A percentile compares a stretch with the other conserved stretches of the same genome.
phyloP scores from a whole-genome alignment of 2,888 invertebrate genomes.

The Cartodere bifasciata region DNA sequence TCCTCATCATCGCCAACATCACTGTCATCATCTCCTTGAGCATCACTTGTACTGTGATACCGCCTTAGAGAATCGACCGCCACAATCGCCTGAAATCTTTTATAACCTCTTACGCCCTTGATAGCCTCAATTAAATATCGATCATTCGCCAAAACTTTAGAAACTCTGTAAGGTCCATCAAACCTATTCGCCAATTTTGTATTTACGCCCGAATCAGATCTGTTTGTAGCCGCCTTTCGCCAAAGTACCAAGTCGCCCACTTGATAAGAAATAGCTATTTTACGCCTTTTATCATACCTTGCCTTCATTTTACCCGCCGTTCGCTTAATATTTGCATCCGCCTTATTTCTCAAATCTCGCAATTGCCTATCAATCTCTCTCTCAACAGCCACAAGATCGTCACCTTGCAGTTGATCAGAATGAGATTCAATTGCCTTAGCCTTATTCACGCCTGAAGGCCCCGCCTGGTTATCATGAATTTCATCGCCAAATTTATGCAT shows the following conservation, averaged over 20 bases:
- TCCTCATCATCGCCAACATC: no score
- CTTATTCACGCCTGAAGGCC: not conserved
- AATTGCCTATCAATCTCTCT: slow-evolving; percentile 4
- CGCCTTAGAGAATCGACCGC: slow-evolving; percentile 4
- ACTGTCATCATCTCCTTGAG: no score
- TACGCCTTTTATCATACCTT: slow-evolving; percentile 8
- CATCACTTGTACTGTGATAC: not conserved
- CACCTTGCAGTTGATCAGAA: not conserved
- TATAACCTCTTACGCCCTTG: slow-evolving; percentile 2
- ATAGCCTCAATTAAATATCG: slow-evolving; percentile 3
- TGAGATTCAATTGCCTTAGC: not conserved
- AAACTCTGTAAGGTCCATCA: slow-evolving; percentile 8
- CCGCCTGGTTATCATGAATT: no score
- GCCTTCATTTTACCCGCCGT: slow-evolving; percentile 7
- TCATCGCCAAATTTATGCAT: no score
- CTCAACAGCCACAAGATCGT: not conserved
- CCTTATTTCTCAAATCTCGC: slow-evolving; percentile 2
- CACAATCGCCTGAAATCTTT: slow-evolving; percentile 1
- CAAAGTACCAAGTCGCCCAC: slow-evolving; percentile 5
- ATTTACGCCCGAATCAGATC: slow-evolving; percentile 10
- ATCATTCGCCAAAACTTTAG: not conserved
- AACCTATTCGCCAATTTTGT: not conserved
- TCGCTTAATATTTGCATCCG: slow-evolving; percentile 6
- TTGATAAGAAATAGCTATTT: not conserved
- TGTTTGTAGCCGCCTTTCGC: slow-evolving; percentile 8